These are phyloP conservation scores for Cephus runcator DNA, from an alignment of 2,888 invertebrate species.

Conservation along the genomic window DNA sequence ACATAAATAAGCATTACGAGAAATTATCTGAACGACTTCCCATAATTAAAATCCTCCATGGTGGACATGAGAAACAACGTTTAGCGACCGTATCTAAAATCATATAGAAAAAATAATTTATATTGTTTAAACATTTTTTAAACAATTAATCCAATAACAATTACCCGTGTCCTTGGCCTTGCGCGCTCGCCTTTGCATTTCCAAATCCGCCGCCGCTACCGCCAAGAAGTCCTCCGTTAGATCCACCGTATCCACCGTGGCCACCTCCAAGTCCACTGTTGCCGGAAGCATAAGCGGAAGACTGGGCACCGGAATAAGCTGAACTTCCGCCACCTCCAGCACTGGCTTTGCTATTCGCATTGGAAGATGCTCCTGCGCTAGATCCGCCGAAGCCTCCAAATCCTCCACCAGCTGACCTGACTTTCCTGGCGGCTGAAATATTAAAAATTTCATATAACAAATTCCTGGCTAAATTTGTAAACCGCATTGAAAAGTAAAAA, in stretches of 20 bases:
- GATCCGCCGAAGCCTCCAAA: background rate
- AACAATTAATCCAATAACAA: background rate
- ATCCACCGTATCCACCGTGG: slow-evolving; percentile 30
- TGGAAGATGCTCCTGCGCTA: background rate
- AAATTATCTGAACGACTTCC: background rate
- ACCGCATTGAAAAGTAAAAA: background rate
- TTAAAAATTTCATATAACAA: background rate
- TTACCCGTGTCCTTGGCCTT: background rate
- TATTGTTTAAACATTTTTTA: background rate
- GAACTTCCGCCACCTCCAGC: background rate
- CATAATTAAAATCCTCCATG: background rate
- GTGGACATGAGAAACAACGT: background rate
- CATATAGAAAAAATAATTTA: background rate
- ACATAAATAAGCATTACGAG: background rate
- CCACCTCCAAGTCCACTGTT: slow-evolving; percentile 26
- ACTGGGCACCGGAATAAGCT: background rate
- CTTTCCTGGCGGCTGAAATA: background rate
- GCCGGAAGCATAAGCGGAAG: slow-evolving; percentile 10
- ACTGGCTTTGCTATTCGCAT: background rate
- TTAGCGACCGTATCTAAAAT: background rate
- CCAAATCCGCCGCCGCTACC: slow-evolving; percentile 36
- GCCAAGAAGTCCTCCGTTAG: slow-evolving; percentile 54
- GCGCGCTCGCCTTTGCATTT: slow-evolving; percentile 14
- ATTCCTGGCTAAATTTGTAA: background rate
- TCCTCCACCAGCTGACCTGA: background rate